Base-by-base conservation (phyloP, 2,797 vertebrate species). In the Novumbra hubbsi region DNA sequence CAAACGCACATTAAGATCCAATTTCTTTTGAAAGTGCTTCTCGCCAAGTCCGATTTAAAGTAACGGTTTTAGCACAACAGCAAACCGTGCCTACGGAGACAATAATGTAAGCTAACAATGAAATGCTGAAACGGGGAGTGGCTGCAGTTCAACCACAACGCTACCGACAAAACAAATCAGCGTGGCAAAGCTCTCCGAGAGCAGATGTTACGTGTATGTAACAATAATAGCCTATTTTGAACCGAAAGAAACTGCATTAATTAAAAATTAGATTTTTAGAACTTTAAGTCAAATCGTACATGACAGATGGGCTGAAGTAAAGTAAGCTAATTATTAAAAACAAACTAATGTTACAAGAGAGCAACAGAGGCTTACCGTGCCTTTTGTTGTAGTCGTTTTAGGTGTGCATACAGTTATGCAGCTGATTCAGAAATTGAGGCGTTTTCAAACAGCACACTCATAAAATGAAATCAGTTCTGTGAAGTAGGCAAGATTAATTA, bases 91-190 rank as follows among this genome's bases (percentile, higher is more conserved):
- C 28, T 16, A 64, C 16, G 17, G 41, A 45, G 12, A 45, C 41
- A 45, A 45, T 19, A 9, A 57, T 41, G 32, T 34, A n/a, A 38
- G 41, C 41, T 11, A 45, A 50, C 24, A 80, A 79, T 76, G 73
- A 7, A 27, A 79, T 76, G 55, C 57, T 80, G 77, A 67, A 73
- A 77, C 50, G 48, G 90, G 91, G 91, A 92, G 91, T 89, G 91
- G 91, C 87, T 83, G 80, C 80, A 80, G 11, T 60, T 21, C 1
- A 60, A 21, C 24, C 19, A 73, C 78, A 71, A 81, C 74, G 69
- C 55, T 81, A 87, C 55, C 4, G 72, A 88, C 84, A 86, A 71
- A 81, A 88, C 73, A 75, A 74, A 80, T 80, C 73, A 72, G 80
- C 74, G 77, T 78, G 79, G 76, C 73, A 66, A 28, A 75, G 55